Evolutionary conservation across 2,797 vertebrate genomes (phyloP).

Genomic region (Nasua narica): DNA sequence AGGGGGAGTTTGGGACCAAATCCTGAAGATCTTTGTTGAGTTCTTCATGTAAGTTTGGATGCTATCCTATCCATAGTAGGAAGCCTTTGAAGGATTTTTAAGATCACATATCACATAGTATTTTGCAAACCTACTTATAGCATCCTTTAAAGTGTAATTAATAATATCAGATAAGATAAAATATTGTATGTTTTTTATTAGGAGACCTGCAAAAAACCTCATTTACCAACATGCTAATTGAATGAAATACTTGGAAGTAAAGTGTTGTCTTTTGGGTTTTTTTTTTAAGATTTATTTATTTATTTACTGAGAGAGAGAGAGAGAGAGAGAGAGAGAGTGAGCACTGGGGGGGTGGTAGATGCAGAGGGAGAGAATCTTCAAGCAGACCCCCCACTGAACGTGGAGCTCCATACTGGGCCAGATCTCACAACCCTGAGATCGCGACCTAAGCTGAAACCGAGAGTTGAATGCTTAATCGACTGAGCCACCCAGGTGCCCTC

Average conservation of each 20-base stretch:
- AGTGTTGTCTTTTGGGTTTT: not conserved
- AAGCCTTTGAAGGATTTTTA: constrained; percentile 33
- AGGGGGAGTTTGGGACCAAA: not conserved
- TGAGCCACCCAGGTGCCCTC: not conserved
- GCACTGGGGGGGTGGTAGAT: fast-evolving
- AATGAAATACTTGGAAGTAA: constrained; percentile 13
- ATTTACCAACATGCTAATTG: not conserved
- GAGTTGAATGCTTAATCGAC: not conserved
- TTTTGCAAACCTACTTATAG: constrained; percentile 28
- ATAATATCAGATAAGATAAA: constrained; percentile 18
- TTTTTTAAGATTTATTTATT: not conserved
- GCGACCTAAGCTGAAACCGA: not conserved
- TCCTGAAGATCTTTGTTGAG: not conserved
- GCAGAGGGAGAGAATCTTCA: not conserved
- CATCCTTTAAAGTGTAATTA: constrained; percentile 17
- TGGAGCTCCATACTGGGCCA: not conserved
- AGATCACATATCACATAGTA: not conserved
- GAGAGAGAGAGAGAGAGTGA: not conserved
- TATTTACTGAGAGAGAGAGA: too few relatives aligned
- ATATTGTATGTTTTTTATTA: not conserved
- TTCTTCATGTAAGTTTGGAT: not conserved
- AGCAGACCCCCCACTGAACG: not conserved
- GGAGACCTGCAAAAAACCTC: not conserved
- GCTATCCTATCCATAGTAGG: not conserved
- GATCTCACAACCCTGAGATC: not conserved